Base-by-base conservation (phyloP, 1,140 invertebrate species). In the Carposina sasakii region DNA sequence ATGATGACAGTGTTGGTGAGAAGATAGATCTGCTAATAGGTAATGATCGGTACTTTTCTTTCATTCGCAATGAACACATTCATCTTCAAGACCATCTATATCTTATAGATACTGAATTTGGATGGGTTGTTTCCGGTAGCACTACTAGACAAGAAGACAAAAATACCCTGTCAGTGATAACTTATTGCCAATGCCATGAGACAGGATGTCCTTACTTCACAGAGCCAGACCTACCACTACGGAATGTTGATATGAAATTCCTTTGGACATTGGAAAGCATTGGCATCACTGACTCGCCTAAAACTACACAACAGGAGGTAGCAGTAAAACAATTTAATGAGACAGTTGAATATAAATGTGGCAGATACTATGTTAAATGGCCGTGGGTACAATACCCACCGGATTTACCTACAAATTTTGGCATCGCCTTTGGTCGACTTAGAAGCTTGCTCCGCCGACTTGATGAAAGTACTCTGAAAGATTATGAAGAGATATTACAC, bases 31-130 rank as follows among this genome's bases (percentile, higher is more conserved):
- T 39, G 8, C 15, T 39, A 21, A 19, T 39, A 19, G 36, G 36
- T 19, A 39, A 39, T 20, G 36, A 39, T 39, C 21, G 21, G 16
- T 39, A 39, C 19, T 16, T 9, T 39, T 39, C 36, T 6, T 39
- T 39, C 36, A 39, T 19, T 4, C 10, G 3, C 16, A 28, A 28
- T 28, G 36, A 39, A 39, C 16, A 3, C 8, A 39, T 19, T 4
- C 4, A 39, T 9, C 3, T 39, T 6, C 8, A 3, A 6, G 20
- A 17, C 3, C 6, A 39, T 21, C 21, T 39, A 13, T 21, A 8
- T 39, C 21, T 39, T 19, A 21, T 39, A 3, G 21, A 39, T 21
- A 19, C 36, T 19, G 15, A 39, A 21, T 39, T 39, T 21, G 36
- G 36, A 8, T 39, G 36, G 36, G 20, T 6, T 39, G 3, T 6